Conservation (phyloP, 2,113 vertebrate species). For the Cyphomyrus discorhynchus region DNA sequence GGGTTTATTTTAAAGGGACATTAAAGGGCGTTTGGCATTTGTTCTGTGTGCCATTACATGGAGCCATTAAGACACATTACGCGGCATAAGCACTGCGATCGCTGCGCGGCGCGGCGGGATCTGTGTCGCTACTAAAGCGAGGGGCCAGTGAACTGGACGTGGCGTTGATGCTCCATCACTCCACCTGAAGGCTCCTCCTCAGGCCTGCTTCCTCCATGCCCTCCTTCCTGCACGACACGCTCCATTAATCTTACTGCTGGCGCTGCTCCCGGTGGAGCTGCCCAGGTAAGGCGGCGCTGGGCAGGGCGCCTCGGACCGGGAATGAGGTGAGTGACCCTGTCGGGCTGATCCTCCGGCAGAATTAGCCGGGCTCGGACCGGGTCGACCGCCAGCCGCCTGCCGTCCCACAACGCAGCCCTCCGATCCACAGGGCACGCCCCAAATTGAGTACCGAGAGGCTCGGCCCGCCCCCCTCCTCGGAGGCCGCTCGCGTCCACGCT, state of each 20-base stretch:
- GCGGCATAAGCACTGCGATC: neutral
- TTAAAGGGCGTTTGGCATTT: slow-evolving; percentile 6
- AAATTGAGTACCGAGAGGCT: slow-evolving; percentile 54
- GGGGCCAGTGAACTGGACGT: neutral
- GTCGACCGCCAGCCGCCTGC: slow-evolving; percentile 11
- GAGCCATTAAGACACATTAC: neutral
- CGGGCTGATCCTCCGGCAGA: slow-evolving; percentile 28
- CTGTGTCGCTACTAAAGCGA: neutral
- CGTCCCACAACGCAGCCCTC: neutral
- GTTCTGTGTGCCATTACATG: neutral
- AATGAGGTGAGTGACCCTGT: slow-evolving; percentile 28
- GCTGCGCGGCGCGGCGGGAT: neutral
- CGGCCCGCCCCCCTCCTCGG: neutral
- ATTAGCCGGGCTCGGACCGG: slow-evolving; percentile 29
- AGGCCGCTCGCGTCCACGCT: slow-evolving; percentile 43
- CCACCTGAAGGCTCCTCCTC: neutral
- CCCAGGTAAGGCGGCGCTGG: slow-evolving; percentile 31
- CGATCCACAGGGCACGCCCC: slow-evolving; percentile 19
- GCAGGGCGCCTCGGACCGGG: slow-evolving; percentile 15
- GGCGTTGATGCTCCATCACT: neutral
- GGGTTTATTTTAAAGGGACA: slow-evolving; percentile 29
- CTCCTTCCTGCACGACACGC: slow-evolving; percentile 1
- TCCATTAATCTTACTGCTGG: slow-evolving; percentile 45
- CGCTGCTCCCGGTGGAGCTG: slow-evolving; percentile 28
- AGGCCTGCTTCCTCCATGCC: neutral